Evolutionary conservation across 1,140 invertebrate genomes (phyloP), one percentile per base, ranked within the genome.

Genomic region (Akabosia matsudoensis): DNA sequence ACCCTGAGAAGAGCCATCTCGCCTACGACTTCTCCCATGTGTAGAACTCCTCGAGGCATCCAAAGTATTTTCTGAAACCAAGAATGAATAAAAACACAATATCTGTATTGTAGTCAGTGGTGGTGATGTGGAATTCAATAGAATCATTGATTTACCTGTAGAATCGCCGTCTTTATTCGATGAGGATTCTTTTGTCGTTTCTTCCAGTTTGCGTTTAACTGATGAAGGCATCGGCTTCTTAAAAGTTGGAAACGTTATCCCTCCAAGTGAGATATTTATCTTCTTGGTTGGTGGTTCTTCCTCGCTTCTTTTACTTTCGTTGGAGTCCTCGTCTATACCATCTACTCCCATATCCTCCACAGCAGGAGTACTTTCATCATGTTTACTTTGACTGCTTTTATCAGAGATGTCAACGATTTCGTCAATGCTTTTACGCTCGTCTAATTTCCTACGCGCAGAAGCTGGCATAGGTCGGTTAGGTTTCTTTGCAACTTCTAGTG

Each of bases 241-340:
- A n/a, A 67, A 67, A 10, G 24, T 67, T n/a, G 61, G 61, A 67
- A 67, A 67, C n/a, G 28, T 67, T 13, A 67, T 67, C 1, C 61
- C 61, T 13, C 28, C 61, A 28, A 67, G 28, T 13, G 61, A 67
- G 4, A 67, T 67, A 31, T 28, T 67, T 2, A 67, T 67, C n/a
- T 67, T 67, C 4, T 67, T 67, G 31, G 54, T 3, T 16, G 37
- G 37, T 45, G 7, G 26, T 67, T 30, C 61, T 67, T 67, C n/a
- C 14, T 30, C 10, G 61, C 28, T 22, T 56, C 54, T n/a, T 7
- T 56, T n/a, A 24, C 37, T 45, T 45, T 45, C 37, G 37, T 45
- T 45, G 37, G 18, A 7, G 37, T 45, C 18, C 7, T 45, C 37
- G 18, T 45, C 37, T 18, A 7, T 45, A 18, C 37, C 7, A 45